These are phyloP conservation scores for Quadroppia sp. DNA, from an alignment of 2,888 invertebrate genomes.

Conservation along the genomic window DNA sequence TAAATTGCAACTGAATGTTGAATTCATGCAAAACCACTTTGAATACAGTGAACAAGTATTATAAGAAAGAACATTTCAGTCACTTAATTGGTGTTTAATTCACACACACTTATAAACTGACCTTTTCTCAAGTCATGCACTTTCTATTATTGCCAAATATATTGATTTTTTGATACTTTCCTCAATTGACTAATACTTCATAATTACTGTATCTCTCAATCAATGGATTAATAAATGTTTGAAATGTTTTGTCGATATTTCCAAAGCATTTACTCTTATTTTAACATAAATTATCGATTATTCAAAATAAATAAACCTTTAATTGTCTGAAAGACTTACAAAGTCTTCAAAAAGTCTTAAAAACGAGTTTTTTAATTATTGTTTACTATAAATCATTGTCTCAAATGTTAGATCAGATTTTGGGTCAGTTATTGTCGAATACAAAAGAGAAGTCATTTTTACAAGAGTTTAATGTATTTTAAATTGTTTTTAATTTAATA, in stretches of 20 bases:
- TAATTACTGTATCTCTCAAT: background rate
- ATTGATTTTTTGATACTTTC: too few relatives aligned
- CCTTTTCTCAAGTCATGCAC: too few relatives aligned
- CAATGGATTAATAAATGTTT: background rate
- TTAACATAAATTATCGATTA: conserved; percentile 7
- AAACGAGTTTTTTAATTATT: conserved; percentile 1
- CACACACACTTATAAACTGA: too few relatives aligned
- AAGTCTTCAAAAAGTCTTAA: background rate
- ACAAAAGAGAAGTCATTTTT: conserved; percentile 7
- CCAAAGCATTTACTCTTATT: background rate
- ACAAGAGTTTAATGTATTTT: conserved; percentile 17
- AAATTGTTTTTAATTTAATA: conserved; percentile 6
- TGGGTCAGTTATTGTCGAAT: conserved; percentile 24
- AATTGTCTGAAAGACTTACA: background rate
- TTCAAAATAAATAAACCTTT: background rate
- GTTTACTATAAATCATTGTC: conserved; percentile 22
- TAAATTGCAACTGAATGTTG: too few relatives aligned
- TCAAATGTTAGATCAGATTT: conserved; percentile 17
- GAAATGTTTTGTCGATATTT: background rate
- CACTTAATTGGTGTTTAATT: too few relatives aligned
- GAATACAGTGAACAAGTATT: too few relatives aligned
- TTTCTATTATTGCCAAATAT: too few relatives aligned
- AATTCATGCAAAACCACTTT: too few relatives aligned
- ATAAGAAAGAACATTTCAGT: too few relatives aligned
- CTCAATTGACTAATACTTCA: too few relatives aligned